Evolutionary conservation across 2,888 invertebrate species (phyloP), one percentile per base, ranked within the genome.

Genomic region (Microlaimidae sp.): DNA sequence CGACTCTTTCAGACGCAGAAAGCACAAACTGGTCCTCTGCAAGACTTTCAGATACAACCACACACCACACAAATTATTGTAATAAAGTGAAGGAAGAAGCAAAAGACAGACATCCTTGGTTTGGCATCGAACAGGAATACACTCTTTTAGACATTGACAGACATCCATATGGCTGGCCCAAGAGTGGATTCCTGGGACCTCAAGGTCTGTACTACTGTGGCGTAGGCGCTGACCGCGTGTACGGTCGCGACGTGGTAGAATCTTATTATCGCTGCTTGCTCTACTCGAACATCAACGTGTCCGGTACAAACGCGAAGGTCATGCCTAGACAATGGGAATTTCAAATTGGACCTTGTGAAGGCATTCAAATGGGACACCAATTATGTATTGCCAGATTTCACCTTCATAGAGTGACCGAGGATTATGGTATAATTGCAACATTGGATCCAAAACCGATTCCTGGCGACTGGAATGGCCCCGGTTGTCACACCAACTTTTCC

Each of bases 301-400:
- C 84, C 41, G 95, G 95, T 52, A 86, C 85, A 52, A 97, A 95
- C 71, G 93, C 93, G 1, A 95, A 97, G 74, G 95, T 93, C 53
- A 93, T 93, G 93, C 92, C 92, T 0, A 86, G 89, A 17, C 92
- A 89, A n/a, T 38, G 38, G 38, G 38, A 38, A 38, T 62, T 65
- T 60, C 71, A 73, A 58, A 64, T 74, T 5, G 74, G 74, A 3
- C 72, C 73, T 0, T 72, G 71, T 61, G 72, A 72, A 55, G 75
- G 75, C 21, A 74, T 75, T 43, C 59, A 62, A 1, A 72, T 72
- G 70, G 74, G 72, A 7, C 75, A 75, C 58, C 70, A 75, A 50
- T 60, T 75, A 52, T 75, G 75, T 75, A 66, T 74, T 52, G 66
- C 71, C 2, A 61, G 75, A 29, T 75, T 71, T 60, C 61, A 76